These are phyloP conservation scores for Neomonachus schauinslandi DNA, from an alignment of 2,113 vertebrate genomes.

Conservation along the genomic window DNA sequence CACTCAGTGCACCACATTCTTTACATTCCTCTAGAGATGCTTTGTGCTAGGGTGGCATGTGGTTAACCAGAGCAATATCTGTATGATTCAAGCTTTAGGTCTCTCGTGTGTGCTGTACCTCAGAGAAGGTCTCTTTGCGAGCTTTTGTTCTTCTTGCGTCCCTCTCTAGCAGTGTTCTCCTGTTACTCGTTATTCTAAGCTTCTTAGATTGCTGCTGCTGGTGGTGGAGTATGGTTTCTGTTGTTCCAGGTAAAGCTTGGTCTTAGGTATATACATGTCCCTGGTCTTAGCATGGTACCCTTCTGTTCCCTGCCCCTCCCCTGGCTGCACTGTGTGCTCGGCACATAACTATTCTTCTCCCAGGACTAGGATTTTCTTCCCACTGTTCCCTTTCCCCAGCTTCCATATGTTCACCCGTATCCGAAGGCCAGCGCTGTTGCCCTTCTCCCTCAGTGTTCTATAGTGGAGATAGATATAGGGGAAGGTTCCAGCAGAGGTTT, in stretches of 20 bases:
- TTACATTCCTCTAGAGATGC: not conserved
- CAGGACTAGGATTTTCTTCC: not conserved
- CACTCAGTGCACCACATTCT: not conserved
- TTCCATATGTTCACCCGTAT: not conserved
- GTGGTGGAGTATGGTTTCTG: not conserved
- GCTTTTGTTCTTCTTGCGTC: not conserved
- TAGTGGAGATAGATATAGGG: no score
- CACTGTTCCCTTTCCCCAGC: not conserved
- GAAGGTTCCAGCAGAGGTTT: not conserved
- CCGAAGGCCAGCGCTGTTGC: fast-evolving
- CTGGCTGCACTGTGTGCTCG: not conserved
- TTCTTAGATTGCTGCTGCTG: not conserved
- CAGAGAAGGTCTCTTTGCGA: not conserved
- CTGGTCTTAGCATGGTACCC: not conserved
- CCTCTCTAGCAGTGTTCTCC: not conserved
- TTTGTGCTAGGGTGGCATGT: not conserved
- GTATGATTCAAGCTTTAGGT: not conserved
- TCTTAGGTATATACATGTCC: not conserved
- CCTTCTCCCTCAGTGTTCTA: not conserved
- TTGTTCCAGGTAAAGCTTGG: not conserved
- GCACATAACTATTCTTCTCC: not conserved
- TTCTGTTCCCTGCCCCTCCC: not conserved
- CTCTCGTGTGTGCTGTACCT: not conserved
- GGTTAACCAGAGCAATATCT: not conserved
- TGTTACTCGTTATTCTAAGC: not conserved